Evolutionary conservation across 2,113 vertebrate species (phyloP).

Genomic region (Vidua macroura): DNA sequence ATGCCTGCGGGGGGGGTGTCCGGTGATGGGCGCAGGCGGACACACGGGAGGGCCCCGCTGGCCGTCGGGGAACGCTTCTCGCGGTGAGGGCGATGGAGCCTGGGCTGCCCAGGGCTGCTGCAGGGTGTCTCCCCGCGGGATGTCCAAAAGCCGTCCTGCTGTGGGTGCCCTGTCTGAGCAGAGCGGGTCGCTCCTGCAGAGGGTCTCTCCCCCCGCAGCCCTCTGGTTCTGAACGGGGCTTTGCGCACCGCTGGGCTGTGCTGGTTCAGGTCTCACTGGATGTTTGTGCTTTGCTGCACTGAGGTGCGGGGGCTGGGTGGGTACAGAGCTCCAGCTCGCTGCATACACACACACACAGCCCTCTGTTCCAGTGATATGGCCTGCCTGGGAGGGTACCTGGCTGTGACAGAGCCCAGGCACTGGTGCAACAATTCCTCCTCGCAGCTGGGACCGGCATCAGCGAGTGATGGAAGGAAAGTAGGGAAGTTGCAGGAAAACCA

Average conservation of each 20-base stretch:
- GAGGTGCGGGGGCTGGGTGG: background rate
- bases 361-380: background rate
- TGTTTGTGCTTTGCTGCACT: background rate
- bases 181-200: background rate
- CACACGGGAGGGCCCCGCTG: background rate
- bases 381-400: background rate
- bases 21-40: background rate
- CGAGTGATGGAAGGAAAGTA: background rate
- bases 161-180: background rate
- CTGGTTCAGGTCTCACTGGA: background rate
- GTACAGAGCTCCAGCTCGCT: accelerated
- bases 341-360: background rate
- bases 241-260: background rate
- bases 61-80: accelerated
- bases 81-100: accelerated
- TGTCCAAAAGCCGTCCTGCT: accelerated
- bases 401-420: background rate
- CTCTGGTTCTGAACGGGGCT: accelerated
- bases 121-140: background rate
- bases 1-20: background rate
- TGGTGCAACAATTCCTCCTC: background rate
- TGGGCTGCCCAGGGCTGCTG: accelerated
- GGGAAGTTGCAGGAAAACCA: background rate
- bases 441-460: background rate
- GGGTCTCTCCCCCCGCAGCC: accelerated